Conservation (phyloP, 2,888 invertebrate genomes). For the Cheiracanthium punctorium region DNA sequence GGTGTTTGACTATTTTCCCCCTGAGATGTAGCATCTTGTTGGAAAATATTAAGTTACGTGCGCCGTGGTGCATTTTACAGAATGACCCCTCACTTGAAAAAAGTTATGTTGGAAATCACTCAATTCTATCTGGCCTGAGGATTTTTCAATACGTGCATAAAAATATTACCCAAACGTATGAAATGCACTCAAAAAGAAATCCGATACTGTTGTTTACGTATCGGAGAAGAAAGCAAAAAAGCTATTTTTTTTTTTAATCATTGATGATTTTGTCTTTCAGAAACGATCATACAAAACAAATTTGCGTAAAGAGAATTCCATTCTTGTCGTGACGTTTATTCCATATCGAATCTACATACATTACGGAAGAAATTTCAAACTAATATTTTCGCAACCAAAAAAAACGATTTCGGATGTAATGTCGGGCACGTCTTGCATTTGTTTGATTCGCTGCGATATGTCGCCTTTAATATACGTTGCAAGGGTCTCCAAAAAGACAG, state of each 20-base stretch:
- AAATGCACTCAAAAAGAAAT: too few species aligned
- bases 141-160: too few species aligned
- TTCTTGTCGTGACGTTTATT: not conserved
- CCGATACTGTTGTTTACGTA: too few species aligned
- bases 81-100: too few species aligned
- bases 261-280: not conserved
- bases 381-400: conserved; percentile 45
- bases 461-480: conserved; percentile 48
- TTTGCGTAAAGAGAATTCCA: conserved; percentile 8
- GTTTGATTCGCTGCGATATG: conserved; percentile 35
- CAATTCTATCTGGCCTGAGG: too few species aligned
- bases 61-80: too few species aligned
- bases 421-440: conserved; percentile 39
- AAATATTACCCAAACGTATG: too few species aligned
- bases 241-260: not conserved
- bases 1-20: too few species aligned
- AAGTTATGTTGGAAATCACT: too few species aligned
- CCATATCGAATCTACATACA: conserved; percentile 33
- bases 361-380: conserved; percentile 34
- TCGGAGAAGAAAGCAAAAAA: too few species aligned
- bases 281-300: conserved; percentile 10
- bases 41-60: too few species aligned
- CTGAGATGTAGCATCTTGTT: too few species aligned
- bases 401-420: conserved; percentile 53
- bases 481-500: conserved; percentile 5